These are phyloP conservation scores for Chloroceryle aenea DNA, from an alignment of 2,113 vertebrate genomes.

Conservation along the genomic window DNA sequence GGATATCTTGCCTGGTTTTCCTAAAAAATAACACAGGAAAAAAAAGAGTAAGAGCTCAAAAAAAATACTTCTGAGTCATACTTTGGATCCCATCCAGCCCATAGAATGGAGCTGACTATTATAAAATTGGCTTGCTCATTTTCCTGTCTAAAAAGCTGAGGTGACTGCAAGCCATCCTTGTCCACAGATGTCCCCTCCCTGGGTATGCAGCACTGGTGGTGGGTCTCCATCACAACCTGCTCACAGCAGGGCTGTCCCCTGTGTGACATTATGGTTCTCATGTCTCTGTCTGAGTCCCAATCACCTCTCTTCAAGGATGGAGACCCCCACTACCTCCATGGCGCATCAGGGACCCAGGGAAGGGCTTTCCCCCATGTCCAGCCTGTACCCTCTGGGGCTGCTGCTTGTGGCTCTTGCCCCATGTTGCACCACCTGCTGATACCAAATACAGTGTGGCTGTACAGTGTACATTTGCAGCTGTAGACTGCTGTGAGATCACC, in stretches of 20 bases:
- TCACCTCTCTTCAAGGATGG: too few species aligned
- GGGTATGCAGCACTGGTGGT: not conserved
- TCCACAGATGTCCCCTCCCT: not conserved
- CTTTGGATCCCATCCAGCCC: not conserved
- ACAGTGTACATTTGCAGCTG: not conserved
- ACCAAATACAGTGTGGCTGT: not conserved
- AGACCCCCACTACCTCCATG: rapidly evolving
- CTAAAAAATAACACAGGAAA: not conserved
- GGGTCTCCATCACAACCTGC: not conserved
- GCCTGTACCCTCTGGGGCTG: not conserved
- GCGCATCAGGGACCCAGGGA: not conserved
- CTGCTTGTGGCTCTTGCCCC: not conserved
- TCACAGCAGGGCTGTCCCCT: not conserved
- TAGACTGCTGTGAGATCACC: not conserved
- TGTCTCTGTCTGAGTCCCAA: not conserved
- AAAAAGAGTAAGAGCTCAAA: not conserved
- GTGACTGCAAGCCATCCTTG: not conserved
- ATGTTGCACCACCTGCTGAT: not conserved
- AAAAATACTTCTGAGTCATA: not conserved
- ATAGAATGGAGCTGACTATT: not conserved
- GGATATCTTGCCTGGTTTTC: conserved; percentile 53
- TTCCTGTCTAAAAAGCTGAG: not conserved
- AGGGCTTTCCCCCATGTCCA: not conserved
- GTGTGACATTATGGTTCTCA: not conserved
- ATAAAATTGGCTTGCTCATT: not conserved